Percentiles rank a stretch among this genome's conserved stretches.
Evolutionary conservation across 2,888 invertebrate genomes (phyloP).

Genomic region (Thymelicus acteon): DNA sequence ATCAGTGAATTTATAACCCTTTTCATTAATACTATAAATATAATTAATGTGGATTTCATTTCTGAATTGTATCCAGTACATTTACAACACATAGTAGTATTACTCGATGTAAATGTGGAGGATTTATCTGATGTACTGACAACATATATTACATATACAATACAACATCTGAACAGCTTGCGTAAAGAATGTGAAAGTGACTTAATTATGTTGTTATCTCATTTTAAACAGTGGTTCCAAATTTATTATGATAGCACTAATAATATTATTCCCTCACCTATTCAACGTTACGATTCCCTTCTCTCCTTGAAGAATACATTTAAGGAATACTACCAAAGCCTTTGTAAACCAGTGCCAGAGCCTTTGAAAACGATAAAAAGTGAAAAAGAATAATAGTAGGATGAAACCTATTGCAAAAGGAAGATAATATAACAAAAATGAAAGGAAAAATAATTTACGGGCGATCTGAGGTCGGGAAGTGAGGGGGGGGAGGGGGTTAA

Average conservation of each 20-base stretch:
- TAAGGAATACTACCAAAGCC: too few species aligned
- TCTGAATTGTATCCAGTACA: slow-evolving; percentile 60
- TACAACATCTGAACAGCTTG: slow-evolving; percentile 54
- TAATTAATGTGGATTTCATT: slow-evolving; percentile 52
- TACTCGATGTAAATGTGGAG: slow-evolving; percentile 63
- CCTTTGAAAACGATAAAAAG: too few species aligned
- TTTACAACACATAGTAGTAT: slow-evolving; percentile 55
- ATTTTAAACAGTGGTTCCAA: slow-evolving; percentile 73
- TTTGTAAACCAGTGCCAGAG: too few species aligned
- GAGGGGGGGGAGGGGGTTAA: too few species aligned
- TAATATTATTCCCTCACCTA: background rate
- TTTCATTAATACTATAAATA: slow-evolving; percentile 50
- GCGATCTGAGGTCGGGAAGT: too few species aligned
- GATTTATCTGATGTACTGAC: slow-evolving; percentile 49
- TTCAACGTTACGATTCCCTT: too few species aligned
- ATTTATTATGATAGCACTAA: slow-evolving; percentile 51
- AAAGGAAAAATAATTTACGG: too few species aligned
- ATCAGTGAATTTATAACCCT: slow-evolving; percentile 56
- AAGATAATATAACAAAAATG: too few species aligned
- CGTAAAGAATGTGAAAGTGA: slow-evolving; percentile 57
- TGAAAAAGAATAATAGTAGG: too few species aligned
- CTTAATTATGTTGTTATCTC: slow-evolving; percentile 68
- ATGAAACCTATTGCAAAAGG: too few species aligned
- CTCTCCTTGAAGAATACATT: too few species aligned
- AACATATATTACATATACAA: slow-evolving; percentile 51